phyloP scores from a whole-genome alignment of 2,797 vertebrate genomes.

The Danio kyathit region DNA sequence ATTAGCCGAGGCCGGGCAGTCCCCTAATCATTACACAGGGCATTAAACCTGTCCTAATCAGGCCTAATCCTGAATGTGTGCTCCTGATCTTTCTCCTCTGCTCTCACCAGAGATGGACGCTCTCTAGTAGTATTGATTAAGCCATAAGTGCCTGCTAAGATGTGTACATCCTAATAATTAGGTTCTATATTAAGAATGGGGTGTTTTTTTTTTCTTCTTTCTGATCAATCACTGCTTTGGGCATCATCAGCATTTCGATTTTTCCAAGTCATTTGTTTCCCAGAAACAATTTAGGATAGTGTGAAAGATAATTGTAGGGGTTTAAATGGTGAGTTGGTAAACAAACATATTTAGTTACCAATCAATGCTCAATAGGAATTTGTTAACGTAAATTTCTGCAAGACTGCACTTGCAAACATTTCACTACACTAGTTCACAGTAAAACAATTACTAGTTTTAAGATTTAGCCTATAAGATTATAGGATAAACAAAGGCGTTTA shows the following conservation, averaged over 20 bases:
- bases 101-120: constrained; percentile 36
- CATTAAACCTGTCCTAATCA: constrained; percentile 85
- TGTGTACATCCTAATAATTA: constrained; percentile 40
- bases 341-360: neutral
- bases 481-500: too few relatives aligned
- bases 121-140: constrained; percentile 74
- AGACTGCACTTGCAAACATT: too few relatives aligned
- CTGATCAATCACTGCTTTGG: constrained; percentile 21
- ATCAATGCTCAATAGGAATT: neutral
- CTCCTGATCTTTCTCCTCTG: constrained; percentile 54
- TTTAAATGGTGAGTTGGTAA: too few relatives aligned
- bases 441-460: too few relatives aligned
- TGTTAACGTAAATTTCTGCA: neutral
- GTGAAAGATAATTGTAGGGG: neutral
- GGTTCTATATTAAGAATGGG: constrained; percentile 40
- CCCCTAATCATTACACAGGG: constrained; percentile 80
- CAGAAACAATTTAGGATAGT: constrained; percentile 1
- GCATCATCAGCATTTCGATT: constrained; percentile 6
- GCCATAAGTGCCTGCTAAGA: constrained; percentile 27
- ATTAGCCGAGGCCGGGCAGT: constrained; percentile 71
- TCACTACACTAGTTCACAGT: too few relatives aligned
- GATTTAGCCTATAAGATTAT: too few relatives aligned
- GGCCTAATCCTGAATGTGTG: constrained; percentile 78
- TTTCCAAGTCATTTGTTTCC: neutral
- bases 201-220: neutral